Percentiles rank a stretch among this genome's conserved stretches.
Conservation (phyloP, 2,888 invertebrate species). For the Drosophila tanythrix region DNA sequence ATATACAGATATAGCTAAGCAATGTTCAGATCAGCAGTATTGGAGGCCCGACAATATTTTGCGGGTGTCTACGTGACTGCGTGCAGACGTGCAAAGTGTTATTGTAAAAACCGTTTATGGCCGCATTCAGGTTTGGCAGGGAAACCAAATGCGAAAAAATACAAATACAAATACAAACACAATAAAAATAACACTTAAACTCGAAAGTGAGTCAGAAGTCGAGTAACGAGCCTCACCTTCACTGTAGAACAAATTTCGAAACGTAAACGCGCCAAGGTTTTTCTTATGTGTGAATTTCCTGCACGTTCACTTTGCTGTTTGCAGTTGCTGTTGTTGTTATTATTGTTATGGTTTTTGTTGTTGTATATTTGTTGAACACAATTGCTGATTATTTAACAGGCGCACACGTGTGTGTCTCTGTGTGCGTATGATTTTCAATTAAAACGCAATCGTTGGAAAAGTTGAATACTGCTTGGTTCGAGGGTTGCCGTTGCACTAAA, state of each 20-base stretch:
- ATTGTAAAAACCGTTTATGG: background rate
- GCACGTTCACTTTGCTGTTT: conserved; percentile 51
- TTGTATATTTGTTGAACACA: conserved; percentile 17
- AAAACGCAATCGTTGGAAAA: conserved; percentile 28
- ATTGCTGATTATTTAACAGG: conserved; percentile 48
- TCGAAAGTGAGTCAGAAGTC: conserved; percentile 37
- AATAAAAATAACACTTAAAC: conserved; percentile 8
- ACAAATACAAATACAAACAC: background rate
- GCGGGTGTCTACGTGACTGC: conserved; percentile 49
- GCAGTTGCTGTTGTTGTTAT: no score
- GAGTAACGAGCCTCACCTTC: conserved; percentile 41
- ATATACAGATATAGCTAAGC: background rate
- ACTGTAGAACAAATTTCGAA: conserved; percentile 44
- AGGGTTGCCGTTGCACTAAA: conserved; percentile 60
- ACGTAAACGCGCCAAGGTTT: conserved; percentile 55
- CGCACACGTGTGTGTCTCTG: conserved; percentile 30
- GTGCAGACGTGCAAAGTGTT: conserved; percentile 22
- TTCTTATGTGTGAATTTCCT: conserved; percentile 42
- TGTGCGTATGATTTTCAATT: conserved; percentile 11
- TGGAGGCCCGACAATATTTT: background rate
- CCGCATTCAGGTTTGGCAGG: background rate
- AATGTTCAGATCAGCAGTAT: background rate
- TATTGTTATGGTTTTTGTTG: conserved; percentile 7
- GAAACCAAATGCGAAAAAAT: conserved; percentile 3
- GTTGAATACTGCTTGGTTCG: conserved; percentile 44